phyloP scores from a whole-genome alignment of 2,113 vertebrate species.

The Otus sunia region DNA sequence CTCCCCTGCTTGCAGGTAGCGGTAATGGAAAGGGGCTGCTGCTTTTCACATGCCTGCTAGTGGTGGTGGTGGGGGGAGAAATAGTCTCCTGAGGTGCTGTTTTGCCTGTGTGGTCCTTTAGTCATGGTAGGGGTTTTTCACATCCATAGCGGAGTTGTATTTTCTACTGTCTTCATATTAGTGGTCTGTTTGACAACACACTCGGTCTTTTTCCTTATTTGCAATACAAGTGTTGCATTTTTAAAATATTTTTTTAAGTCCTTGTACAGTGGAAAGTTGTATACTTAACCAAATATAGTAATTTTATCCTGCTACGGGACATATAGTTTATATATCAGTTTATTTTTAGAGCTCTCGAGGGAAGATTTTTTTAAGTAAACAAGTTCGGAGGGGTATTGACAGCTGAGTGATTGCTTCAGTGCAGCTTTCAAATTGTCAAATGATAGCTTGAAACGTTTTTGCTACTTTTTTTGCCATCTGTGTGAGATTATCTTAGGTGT shows the following conservation, averaged over 20 bases:
- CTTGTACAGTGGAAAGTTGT: background rate
- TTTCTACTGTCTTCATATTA: accelerated
- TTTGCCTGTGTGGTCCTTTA: accelerated
- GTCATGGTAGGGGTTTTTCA: accelerated
- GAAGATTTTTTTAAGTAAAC: background rate
- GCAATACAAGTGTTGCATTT: background rate
- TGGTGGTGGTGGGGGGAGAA: accelerated
- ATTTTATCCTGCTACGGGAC: background rate
- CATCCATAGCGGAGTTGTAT: accelerated
- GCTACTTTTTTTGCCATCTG: background rate
- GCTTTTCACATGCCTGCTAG: background rate
- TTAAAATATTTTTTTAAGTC: background rate
- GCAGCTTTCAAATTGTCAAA: background rate
- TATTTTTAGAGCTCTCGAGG: constrained; percentile 50
- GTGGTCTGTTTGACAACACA: background rate
- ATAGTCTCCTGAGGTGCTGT: background rate
- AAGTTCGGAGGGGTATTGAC: background rate
- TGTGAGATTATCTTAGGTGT: background rate
- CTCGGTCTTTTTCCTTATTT: background rate
- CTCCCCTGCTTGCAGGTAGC: background rate
- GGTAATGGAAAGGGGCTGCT: background rate
- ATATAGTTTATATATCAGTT: background rate
- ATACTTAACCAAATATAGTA: constrained; percentile 26
- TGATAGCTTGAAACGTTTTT: background rate
- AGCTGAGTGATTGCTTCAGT: background rate